Conservation (phyloP, 35 echinoderm and acorn worm genomes). For the Antedon bifida region DNA sequence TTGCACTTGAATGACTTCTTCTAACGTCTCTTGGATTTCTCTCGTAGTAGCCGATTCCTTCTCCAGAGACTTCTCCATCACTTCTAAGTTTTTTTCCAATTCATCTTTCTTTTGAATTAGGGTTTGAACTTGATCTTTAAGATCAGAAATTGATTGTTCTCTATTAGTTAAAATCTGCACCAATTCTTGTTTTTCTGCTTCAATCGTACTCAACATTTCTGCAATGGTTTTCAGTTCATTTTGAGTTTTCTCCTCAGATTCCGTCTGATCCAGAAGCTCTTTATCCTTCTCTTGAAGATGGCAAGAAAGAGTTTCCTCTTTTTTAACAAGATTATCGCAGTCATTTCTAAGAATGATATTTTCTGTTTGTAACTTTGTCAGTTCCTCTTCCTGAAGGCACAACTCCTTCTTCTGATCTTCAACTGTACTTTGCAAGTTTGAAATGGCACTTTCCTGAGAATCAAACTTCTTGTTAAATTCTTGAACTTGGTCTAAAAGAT, state of each 20-base stretch:
- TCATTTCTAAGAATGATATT: constrained; percentile 14
- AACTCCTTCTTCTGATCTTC: background rate
- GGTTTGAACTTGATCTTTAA: background rate
- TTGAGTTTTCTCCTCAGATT: constrained; percentile 8
- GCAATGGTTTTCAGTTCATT: background rate
- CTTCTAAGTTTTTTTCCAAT: constrained; percentile 21
- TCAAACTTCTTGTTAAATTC: constrained; percentile 11
- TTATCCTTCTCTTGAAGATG: constrained; percentile 11
- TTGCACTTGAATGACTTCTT: constrained; percentile 32
- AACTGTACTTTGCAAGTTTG: background rate
- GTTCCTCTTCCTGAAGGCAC: background rate
- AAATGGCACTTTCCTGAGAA: background rate
- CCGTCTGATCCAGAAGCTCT: background rate
- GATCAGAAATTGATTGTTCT: constrained; percentile 4
- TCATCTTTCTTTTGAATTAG: constrained; percentile 35
- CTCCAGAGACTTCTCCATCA: constrained; percentile 11
- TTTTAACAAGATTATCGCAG: constrained; percentile 15
- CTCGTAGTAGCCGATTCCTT: constrained; percentile 22
- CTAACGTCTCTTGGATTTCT: constrained; percentile 37
- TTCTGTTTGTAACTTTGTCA: constrained; percentile 14
- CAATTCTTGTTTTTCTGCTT: constrained; percentile 4
- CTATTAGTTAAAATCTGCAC: constrained; percentile 3
- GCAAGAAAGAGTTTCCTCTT: constrained; percentile 9
- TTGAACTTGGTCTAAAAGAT: background rate
- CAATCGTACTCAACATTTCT: background rate